Percentiles rank a stretch among this genome's conserved stretches.
Evolutionary conservation across 2,797 vertebrate genomes (phyloP).

Genomic region (Hydrophis major): DNA sequence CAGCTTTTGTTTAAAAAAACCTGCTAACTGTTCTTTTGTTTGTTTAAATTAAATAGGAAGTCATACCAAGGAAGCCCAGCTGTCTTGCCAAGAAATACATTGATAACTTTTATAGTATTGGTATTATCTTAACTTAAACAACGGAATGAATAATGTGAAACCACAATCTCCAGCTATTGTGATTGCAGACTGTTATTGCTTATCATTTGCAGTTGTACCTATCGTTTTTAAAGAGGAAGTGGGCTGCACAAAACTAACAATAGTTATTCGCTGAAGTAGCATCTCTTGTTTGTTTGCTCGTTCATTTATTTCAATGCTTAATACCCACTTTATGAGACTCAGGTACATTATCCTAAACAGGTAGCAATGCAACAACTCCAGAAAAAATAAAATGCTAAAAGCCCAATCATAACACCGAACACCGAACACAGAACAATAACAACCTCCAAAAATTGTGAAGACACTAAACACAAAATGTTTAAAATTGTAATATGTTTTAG

Average conservation of each 20-base stretch:
- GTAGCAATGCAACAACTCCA: not conserved
- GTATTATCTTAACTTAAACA: not conserved
- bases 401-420: not conserved
- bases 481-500: not conserved
- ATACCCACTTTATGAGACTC: not conserved
- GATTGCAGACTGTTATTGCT: not conserved
- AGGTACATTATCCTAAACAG: not conserved
- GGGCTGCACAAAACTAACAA: not conserved
- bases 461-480: not conserved
- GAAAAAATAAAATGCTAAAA: not conserved
- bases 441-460: not conserved
- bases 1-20: constrained; percentile 4
- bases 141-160: not conserved
- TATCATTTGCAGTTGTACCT: not conserved
- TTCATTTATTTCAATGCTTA: not conserved
- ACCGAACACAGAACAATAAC: not conserved
- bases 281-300: not conserved
- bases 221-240: not conserved
- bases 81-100: constrained; percentile 10
- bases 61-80: not conserved
- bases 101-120: not conserved
- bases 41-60: constrained; percentile 18
- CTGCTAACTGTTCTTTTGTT: constrained; percentile 21
- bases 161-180: not conserved
- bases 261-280: not conserved